Conservation (phyloP, 2,113 vertebrate genomes). For the Fulica atra region DNA sequence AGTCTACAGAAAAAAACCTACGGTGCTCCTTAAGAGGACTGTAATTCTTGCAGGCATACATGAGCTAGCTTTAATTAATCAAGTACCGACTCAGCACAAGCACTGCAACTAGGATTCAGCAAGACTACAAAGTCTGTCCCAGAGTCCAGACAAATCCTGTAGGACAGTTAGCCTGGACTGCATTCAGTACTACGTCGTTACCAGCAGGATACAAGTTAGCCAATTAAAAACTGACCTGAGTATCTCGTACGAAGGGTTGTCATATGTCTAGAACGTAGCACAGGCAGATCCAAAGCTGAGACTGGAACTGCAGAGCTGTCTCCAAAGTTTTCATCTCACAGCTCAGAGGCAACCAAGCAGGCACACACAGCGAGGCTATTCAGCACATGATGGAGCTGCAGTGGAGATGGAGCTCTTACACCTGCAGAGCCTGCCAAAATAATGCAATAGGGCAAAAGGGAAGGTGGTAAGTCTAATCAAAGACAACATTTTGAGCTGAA, state of each 20-base stretch:
- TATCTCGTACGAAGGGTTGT: neutral
- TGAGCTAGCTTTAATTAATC: neutral
- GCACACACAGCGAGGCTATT: neutral
- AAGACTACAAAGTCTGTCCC: neutral
- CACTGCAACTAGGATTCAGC: neutral
- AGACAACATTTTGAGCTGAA: constrained; percentile 49
- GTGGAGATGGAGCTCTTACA: constrained; percentile 34
- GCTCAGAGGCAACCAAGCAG: neutral
- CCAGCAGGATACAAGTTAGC: neutral
- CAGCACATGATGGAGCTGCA: neutral
- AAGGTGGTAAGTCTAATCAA: constrained; percentile 64
- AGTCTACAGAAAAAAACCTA: neutral
- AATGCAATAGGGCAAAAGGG: constrained; percentile 33
- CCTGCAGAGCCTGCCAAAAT: constrained; percentile 46
- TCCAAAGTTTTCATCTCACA: neutral
- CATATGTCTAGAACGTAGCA: fast-evolving
- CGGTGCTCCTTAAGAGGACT: neutral
- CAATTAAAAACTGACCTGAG: neutral
- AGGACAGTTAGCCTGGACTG: fast-evolving
- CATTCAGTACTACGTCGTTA: fast-evolving
- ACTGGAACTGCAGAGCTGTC: neutral
- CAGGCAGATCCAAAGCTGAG: neutral
- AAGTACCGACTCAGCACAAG: neutral
- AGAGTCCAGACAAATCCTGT: neutral
- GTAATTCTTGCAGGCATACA: neutral